Evolutionary conservation across 2,888 invertebrate genomes (phyloP).

Genomic region (Gymnosoma rotundatum): DNA sequence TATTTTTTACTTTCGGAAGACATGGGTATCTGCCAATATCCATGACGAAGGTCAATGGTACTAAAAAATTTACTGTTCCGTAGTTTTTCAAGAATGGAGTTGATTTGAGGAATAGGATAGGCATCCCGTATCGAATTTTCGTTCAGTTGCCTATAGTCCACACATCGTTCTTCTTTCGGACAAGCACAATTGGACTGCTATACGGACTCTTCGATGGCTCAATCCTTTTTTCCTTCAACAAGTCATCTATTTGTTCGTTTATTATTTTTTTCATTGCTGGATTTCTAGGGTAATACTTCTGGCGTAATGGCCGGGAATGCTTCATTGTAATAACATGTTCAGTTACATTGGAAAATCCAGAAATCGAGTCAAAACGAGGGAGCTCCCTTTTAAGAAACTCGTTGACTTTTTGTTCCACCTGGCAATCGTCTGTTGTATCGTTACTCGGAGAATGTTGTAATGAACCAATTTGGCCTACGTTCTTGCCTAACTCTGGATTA

Average conservation of each 20-base stretch:
- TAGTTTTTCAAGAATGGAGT: too few relatives aligned
- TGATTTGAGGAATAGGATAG: conserved; percentile 4
- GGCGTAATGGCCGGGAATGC: neutral
- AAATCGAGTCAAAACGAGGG: too few relatives aligned
- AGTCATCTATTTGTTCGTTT: conserved; percentile 26
- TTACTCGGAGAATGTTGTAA: too few relatives aligned
- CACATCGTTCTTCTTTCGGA: conserved; percentile 4
- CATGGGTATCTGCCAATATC: conserved; percentile 10
- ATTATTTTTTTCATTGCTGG: conserved; percentile 43
- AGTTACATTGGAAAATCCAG: too few relatives aligned
- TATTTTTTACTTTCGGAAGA: neutral
- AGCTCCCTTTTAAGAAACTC: too few relatives aligned
- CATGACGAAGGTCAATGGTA: conserved; percentile 16
- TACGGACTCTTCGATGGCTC: conserved; percentile 33
- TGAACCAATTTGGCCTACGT: too few relatives aligned
- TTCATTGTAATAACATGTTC: neutral
- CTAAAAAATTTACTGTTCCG: neutral
- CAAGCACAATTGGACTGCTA: conserved; percentile 36
- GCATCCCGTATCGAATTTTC: neutral
- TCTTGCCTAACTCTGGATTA: too few relatives aligned
- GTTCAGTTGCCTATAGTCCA: neutral
- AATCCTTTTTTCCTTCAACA: conserved; percentile 1
- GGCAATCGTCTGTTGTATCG: too few relatives aligned
- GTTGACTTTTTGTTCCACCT: too few relatives aligned
- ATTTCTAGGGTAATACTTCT: neutral